Evolutionary conservation across 2,797 vertebrate genomes (phyloP).

Genomic region (Melanotaenia boesemani): DNA sequence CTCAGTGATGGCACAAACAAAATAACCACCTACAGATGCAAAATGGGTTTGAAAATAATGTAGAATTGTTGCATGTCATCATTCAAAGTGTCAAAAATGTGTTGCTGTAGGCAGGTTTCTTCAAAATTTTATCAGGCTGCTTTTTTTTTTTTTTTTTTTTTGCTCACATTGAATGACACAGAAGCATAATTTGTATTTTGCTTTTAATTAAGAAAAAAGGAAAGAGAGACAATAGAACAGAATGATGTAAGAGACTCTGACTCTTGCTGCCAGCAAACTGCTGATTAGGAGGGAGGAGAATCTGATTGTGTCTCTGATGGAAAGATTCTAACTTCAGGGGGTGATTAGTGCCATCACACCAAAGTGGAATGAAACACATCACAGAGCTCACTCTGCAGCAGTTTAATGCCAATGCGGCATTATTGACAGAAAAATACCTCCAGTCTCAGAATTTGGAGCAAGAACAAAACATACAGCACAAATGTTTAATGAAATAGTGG

Average conservation of each 20-base stretch:
- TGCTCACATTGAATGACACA: conserved; percentile 4
- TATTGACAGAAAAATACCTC: conserved; percentile 53
- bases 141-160: not conserved
- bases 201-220: conserved; percentile 8
- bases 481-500: conserved; percentile 27
- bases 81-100: conserved; percentile 38
- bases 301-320: conserved; percentile 46
- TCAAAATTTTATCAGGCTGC: conserved; percentile 10
- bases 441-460: conserved; percentile 28
- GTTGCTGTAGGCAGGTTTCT: conserved; percentile 16
- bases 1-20: conserved; percentile 26
- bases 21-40: conserved; percentile 61
- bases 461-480: conserved; percentile 44
- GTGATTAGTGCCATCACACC: conserved; percentile 53
- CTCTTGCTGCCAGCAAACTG: conserved; percentile 34
- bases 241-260: conserved; percentile 38
- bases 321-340: conserved; percentile 52
- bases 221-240: conserved; percentile 12
- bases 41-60: conserved; percentile 32
- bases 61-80: conserved; percentile 29
- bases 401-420: conserved; percentile 47
- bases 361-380: conserved; percentile 60
- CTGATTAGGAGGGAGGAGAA: conserved; percentile 45
- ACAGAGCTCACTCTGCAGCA: conserved; percentile 39
- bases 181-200: conserved; percentile 1